Conservation (phyloP, 2,797 vertebrate genomes). For the Pangasius larnaudii region DNA sequence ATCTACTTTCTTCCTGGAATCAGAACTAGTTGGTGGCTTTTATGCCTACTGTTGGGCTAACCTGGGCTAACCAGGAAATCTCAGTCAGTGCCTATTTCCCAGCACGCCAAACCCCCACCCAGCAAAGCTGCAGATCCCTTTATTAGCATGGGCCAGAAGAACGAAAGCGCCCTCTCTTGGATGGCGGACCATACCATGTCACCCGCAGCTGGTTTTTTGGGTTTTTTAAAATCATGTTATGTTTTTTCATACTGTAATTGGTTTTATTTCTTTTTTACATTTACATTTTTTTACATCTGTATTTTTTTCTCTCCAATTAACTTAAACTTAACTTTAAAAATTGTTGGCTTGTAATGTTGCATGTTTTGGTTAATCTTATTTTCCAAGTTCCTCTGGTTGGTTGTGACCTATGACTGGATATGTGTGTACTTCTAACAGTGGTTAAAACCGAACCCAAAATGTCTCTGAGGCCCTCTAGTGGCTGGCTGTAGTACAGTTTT, state of each 20-base stretch:
- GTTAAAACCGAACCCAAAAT: not conserved
- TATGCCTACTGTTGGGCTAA: slow-evolving; percentile 18
- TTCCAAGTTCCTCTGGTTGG: not conserved
- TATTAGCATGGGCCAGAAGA: slow-evolving; percentile 4
- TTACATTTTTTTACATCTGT: not conserved
- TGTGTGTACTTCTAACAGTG: not conserved
- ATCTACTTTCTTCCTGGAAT: not conserved
- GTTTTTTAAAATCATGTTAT: not conserved
- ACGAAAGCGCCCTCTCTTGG: not conserved
- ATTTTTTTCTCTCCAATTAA: not conserved
- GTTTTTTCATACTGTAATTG: not conserved
- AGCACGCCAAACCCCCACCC: not conserved
- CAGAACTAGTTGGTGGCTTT: slow-evolving; percentile 81
- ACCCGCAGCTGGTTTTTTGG: not conserved
- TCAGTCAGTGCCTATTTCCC: not conserved
- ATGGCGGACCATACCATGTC: not conserved
- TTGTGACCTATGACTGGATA: not conserved
- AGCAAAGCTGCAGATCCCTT: not conserved
- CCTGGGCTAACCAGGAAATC: not conserved
- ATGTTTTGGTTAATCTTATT: not conserved
- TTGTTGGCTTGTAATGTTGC: not conserved
- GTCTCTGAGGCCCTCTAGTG: not conserved
- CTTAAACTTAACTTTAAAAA: not conserved
- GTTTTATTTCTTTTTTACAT: not conserved
- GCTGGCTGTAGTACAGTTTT: not conserved